A percentile compares a stretch with the other conserved stretches of the same genome.
Conservation (phyloP, 2,113 vertebrate species). For the Ellobius talpinus region DNA sequence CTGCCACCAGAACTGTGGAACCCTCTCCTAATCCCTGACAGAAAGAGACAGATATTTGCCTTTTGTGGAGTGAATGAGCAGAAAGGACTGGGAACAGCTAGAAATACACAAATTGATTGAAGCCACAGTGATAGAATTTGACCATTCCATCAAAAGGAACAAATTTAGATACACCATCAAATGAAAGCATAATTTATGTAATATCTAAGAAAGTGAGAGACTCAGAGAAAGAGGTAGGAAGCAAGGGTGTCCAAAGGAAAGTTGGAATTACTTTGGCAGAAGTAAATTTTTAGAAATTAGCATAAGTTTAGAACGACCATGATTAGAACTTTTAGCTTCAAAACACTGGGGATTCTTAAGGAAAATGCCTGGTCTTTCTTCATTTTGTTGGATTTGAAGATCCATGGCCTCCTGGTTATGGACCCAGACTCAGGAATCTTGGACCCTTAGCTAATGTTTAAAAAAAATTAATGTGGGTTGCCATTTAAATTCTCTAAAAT, state of each 20-base stretch:
- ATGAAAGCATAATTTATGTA: neutral
- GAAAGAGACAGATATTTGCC: neutral
- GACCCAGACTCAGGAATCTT: neutral
- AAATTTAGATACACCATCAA: neutral
- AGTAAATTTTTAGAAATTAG: neutral
- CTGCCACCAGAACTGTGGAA: fast-evolving
- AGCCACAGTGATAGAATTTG: neutral
- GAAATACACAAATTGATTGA: neutral
- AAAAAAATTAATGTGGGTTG: neutral
- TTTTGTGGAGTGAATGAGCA: neutral
- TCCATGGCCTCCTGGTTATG: fast-evolving
- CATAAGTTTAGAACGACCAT: neutral
- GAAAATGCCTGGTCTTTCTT: neutral
- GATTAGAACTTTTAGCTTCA: neutral
- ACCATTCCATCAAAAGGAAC: neutral
- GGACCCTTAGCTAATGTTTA: neutral
- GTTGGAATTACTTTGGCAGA: neutral
- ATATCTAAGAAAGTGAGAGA: neutral
- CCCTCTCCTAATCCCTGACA: neutral
- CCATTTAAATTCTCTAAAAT: neutral
- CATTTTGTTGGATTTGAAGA: neutral
- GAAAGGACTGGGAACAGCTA: neutral
- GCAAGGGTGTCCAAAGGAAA: neutral
- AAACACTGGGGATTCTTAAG: neutral
- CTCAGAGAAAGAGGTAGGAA: neutral